Base-by-base conservation (phyloP, 2,113 vertebrate species). In the Macquaria australasica region DNA sequence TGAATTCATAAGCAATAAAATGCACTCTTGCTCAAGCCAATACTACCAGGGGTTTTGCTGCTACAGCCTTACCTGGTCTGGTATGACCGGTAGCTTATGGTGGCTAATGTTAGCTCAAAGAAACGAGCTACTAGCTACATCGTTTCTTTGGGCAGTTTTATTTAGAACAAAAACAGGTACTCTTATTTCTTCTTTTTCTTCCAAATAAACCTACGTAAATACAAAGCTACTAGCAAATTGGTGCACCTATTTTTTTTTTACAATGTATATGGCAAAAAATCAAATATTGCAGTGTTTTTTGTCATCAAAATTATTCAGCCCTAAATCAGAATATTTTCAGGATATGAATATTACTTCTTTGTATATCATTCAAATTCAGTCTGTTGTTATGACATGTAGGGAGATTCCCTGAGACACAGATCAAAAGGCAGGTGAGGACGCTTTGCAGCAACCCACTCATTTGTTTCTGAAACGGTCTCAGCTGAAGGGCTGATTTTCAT, bases 371-470 rank as follows among this genome's bases (percentile, higher is more conserved):
- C 23, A 58, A 58, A 58, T 23, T 3, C 7, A 39, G 64, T 31
- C 18, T 34, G 10, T 8, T 31, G 25, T 50, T 50, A 18, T 9
- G 16, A 73, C 5, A 6, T 41, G 48, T 39, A 20, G 84, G 74
- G 58, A 62, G 43, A 79, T 41, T 67, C 68, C 59, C 74, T 55
- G 6, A 53, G 12, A 64, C 21, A 72, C 50, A 60, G 10, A 73
- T 41, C 63, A 64, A 18, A 58, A 7, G 39, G 16, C 7, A 45
- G 31, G 31, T 45, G 39, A 23, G 9, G 73, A 64, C 37, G 11
- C 62, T 56, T 43, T 53, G 45, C 81, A 78, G 25, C 34, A 64
- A 48, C 64, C 41, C 68, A 77, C 77, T 39, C 51, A 1, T 63
- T 11, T 9, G 25, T 82, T 63, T 75, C 45, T 48, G 3, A 56